A percentile compares a stretch with the other conserved stretches of the same genome.
Conservation (phyloP, 2,113 vertebrate species). For the Hepsetus odoe region DNA sequence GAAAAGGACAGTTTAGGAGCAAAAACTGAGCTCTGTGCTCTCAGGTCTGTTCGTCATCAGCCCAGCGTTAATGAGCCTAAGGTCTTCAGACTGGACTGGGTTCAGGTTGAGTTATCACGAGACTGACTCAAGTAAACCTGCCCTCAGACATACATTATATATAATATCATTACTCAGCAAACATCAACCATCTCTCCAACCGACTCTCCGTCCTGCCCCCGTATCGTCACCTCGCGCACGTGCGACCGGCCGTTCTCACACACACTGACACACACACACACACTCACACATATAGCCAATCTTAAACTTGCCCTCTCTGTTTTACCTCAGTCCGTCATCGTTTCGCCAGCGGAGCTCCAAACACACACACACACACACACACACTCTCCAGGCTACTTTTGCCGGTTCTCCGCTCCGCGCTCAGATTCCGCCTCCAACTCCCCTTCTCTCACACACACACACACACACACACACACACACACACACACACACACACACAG, state of each 20-base stretch:
- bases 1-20: background rate
- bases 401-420: background rate
- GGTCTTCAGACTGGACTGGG: background rate
- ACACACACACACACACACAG: background rate
- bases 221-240: background rate
- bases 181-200: too few species aligned
- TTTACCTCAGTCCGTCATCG: background rate
- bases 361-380: background rate
- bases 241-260: background rate
- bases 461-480: too few species aligned
- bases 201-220: background rate
- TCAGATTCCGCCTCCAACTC: background rate
- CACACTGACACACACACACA: background rate
- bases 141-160: too few species aligned
- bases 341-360: background rate
- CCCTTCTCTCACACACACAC: background rate
- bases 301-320: background rate
- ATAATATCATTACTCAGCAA: too few species aligned
- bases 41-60: too few species aligned
- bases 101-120: too few species aligned
- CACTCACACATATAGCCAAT: background rate
- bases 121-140: too few species aligned
- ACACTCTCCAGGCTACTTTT: background rate
- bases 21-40: too few species aligned
- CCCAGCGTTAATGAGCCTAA: too few species aligned